Conservation (phyloP, 1,140 invertebrate genomes). For the Ericerus pela region DNA sequence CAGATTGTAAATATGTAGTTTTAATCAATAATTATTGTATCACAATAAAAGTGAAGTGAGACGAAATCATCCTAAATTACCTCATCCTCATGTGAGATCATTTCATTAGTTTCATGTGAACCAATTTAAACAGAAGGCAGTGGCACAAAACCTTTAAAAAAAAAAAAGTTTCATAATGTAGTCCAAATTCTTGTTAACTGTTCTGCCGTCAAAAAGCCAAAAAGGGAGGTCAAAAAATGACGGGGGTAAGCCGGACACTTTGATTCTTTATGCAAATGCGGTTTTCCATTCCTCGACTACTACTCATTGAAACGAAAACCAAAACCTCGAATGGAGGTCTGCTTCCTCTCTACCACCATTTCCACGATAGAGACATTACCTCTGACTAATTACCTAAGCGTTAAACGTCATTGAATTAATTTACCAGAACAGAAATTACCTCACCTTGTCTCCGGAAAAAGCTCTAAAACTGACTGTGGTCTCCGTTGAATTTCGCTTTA, state of each 20-base stretch:
- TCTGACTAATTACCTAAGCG: slow-evolving; percentile 12
- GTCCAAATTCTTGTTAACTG: no score
- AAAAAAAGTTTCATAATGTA: no score
- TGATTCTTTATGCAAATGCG: slow-evolving; percentile 12
- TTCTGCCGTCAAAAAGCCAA: no score
- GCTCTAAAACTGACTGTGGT: not conserved
- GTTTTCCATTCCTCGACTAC: not conserved
- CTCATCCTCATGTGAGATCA: no score
- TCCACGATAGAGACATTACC: slow-evolving; percentile 9
- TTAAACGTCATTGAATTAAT: slow-evolving; percentile 11
- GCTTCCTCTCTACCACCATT: no score
- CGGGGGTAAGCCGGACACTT: slow-evolving; percentile 6
- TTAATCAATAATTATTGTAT: no score
- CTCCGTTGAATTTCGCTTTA: not conserved
- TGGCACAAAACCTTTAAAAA: no score
- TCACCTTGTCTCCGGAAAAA: slow-evolving; percentile 7
- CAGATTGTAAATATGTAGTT: no score
- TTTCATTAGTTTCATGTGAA: no score
- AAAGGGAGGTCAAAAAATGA: slow-evolving; percentile 1
- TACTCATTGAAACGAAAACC: slow-evolving; percentile 9
- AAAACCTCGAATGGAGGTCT: not conserved
- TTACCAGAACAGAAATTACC: slow-evolving; percentile 11
- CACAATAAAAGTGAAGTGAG: no score
- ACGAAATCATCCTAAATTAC: no score
- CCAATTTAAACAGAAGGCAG: no score